Percentiles rank a stretch among this genome's conserved stretches.
These are phyloP conservation scores for Danio aesculapii DNA, from an alignment of 2,797 vertebrate species.

Conservation along the genomic window DNA sequence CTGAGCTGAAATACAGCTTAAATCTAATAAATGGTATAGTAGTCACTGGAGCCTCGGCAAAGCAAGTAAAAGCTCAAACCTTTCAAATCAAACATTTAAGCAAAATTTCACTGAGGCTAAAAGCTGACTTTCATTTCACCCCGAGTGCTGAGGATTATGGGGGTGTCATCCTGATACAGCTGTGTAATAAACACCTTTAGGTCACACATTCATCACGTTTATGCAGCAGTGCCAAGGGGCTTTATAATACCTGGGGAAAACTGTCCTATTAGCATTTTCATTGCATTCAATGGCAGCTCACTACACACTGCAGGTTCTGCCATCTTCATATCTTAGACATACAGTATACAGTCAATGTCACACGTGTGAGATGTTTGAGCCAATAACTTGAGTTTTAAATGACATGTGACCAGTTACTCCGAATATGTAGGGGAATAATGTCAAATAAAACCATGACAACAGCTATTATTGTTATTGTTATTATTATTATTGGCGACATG, in stretches of 20 bases:
- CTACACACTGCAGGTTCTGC: too few species aligned
- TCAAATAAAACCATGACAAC: too few species aligned
- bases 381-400: too few species aligned
- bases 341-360: too few species aligned
- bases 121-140: slow-evolving; percentile 22
- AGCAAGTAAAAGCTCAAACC: not conserved
- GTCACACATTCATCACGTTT: slow-evolving; percentile 9
- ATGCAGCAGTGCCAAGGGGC: not conserved
- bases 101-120: slow-evolving; percentile 1
- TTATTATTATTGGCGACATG: too few species aligned
- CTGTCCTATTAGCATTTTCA: not conserved
- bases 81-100: slow-evolving; percentile 13
- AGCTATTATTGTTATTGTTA: too few species aligned
- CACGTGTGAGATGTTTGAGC: too few species aligned
- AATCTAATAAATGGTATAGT: not conserved
- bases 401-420: too few species aligned
- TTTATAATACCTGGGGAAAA: not conserved
- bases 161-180: not conserved
- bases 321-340: too few species aligned
- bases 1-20: not conserved
- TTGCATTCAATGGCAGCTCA: not conserved
- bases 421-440: too few species aligned
- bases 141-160: not conserved
- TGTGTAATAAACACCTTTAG: slow-evolving; percentile 13
- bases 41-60: not conserved